These are phyloP conservation scores for Pteromalus puparum DNA, from an alignment of 1,140 invertebrate species.

Conservation along the genomic window DNA sequence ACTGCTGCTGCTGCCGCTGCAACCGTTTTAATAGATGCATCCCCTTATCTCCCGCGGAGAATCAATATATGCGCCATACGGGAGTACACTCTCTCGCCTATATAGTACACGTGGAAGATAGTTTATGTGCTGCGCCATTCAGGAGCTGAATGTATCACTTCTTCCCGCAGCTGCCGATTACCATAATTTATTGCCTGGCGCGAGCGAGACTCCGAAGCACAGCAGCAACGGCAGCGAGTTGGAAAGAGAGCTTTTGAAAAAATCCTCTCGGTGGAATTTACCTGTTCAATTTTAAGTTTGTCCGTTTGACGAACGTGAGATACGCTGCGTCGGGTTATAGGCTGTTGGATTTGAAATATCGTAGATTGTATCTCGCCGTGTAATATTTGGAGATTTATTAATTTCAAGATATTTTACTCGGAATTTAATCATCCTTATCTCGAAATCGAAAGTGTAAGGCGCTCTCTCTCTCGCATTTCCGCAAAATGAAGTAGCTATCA, in stretches of 20 bases:
- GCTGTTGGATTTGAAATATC: neutral
- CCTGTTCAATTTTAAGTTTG: too few relatives aligned
- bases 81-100: neutral
- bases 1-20: neutral
- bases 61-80: neutral
- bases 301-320: neutral
- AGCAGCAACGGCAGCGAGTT: neutral
- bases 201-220: neutral
- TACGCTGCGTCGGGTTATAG: neutral
- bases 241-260: neutral
- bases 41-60: constrained; percentile 25
- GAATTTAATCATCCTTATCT: too few relatives aligned
- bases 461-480: too few relatives aligned
- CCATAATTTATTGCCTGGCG: constrained; percentile 33
- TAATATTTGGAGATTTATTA: neutral
- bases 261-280: too few relatives aligned
- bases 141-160: constrained; percentile 35
- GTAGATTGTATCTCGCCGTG: too few relatives aligned
- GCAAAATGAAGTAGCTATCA: too few relatives aligned
- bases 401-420: too few relatives aligned
- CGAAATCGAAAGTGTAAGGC: too few relatives aligned
- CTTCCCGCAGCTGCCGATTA: constrained; percentile 31
- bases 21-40: constrained; percentile 39
- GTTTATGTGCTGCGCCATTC: constrained; percentile 8
- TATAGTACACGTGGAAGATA: neutral